phyloP scores from a whole-genome alignment of 2,888 invertebrate species.

The Folsomia manolachei region DNA sequence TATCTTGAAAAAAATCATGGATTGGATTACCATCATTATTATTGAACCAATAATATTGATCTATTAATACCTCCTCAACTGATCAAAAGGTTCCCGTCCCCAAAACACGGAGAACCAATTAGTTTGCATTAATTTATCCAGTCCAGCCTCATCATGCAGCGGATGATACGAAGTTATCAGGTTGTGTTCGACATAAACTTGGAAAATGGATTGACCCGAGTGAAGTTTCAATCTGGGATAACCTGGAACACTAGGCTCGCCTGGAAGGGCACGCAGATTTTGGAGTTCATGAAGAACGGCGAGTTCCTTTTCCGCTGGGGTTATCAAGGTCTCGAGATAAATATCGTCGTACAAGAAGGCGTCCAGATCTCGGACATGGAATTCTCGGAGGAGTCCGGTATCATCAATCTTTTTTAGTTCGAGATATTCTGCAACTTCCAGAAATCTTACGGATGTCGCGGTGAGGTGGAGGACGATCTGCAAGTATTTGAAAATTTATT shows the following conservation, averaged over 20 bases:
- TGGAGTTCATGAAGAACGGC: constrained; percentile 26
- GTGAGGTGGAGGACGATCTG: constrained; percentile 29
- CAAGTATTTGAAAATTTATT: neutral
- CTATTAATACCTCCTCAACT: neutral
- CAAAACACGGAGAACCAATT: constrained; percentile 24
- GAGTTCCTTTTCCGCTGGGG: constrained; percentile 33
- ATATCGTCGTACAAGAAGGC: constrained; percentile 25
- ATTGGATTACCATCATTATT: neutral
- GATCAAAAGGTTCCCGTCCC: constrained; percentile 12
- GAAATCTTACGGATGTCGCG: constrained; percentile 15
- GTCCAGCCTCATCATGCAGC: constrained; percentile 23
- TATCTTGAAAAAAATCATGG: constrained; percentile 8
- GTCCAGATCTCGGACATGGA: constrained; percentile 20
- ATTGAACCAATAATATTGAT: neutral
- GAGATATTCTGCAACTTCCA: constrained; percentile 30
- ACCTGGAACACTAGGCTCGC: constrained; percentile 26
- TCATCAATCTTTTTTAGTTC: constrained; percentile 32
- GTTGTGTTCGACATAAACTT: constrained; percentile 2
- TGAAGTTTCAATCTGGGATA: constrained; percentile 17
- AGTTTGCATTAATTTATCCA: constrained; percentile 16
- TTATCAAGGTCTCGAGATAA: neutral
- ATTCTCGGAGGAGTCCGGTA: constrained; percentile 4
- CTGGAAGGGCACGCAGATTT: constrained; percentile 17
- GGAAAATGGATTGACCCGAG: constrained; percentile 26
- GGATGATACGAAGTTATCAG: constrained; percentile 28